phyloP scores from a whole-genome alignment of 2,888 invertebrate species.

The Stenolophus ochropezus region DNA sequence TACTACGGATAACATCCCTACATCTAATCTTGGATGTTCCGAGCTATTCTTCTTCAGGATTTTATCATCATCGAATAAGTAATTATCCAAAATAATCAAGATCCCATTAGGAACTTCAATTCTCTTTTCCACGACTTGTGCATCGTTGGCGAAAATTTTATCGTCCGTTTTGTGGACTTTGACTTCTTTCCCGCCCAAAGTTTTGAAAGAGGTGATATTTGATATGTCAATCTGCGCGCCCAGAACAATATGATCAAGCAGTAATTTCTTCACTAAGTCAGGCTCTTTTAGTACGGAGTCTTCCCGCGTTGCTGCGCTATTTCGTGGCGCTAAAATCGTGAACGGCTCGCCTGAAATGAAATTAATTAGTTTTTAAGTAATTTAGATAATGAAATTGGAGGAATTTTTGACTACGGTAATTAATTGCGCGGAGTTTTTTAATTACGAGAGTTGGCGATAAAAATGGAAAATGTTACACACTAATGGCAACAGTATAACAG shows the following conservation, averaged over 20 bases:
- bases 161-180: constrained; percentile 69
- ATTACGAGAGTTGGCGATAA: not conserved
- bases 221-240: constrained; percentile 75
- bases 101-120: constrained; percentile 72
- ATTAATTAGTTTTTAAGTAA: constrained; percentile 43
- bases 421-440: constrained; percentile 11
- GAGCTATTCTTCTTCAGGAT: constrained; percentile 62
- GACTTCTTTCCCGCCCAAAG: constrained; percentile 73
- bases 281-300: constrained; percentile 72
- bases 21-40: constrained; percentile 64
- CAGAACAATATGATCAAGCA: constrained; percentile 78
- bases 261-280: constrained; percentile 76
- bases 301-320: constrained; percentile 73
- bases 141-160: constrained; percentile 72
- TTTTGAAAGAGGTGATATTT: constrained; percentile 74
- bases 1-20: constrained; percentile 64
- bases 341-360: constrained; percentile 76
- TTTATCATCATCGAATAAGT: constrained; percentile 72
- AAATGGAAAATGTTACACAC: no score
- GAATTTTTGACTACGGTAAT: constrained; percentile 28
- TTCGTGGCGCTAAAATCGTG: constrained; percentile 77
- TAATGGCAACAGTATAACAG: no score
- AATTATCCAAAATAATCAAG: constrained; percentile 72
- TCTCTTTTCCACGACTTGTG: constrained; percentile 71
- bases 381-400: constrained; percentile 34